Percentiles rank a stretch among this genome's conserved stretches.
These are phyloP conservation scores for Plutella xylostella DNA, from an alignment of 2,888 invertebrate species.

Conservation along the genomic window DNA sequence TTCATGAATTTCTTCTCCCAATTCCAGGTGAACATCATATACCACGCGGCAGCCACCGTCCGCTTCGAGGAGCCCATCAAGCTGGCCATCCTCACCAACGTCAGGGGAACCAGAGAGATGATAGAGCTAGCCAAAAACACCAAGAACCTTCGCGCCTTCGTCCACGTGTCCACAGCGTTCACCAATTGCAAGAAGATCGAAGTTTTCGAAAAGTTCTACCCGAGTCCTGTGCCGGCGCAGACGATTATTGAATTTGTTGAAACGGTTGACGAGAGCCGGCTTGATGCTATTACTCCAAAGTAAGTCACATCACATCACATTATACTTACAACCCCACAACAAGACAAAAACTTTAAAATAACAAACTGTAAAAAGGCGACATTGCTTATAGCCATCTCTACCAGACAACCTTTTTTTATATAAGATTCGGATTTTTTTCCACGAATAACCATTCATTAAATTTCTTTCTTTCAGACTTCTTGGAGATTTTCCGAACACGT, in stretches of 20 bases:
- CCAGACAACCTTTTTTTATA: too few relatives aligned
- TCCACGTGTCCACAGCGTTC: conserved; percentile 84
- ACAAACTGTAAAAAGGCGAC: too few relatives aligned
- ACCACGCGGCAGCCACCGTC: conserved; percentile 35
- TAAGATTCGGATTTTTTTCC: too few relatives aligned
- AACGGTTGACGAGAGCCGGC: conserved; percentile 74
- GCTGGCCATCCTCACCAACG: conserved; percentile 84
- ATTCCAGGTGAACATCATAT: conserved; percentile 13
- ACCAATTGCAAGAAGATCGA: conserved; percentile 80
- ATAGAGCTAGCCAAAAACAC: not conserved
- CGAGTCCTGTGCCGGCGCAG: conserved; percentile 75
- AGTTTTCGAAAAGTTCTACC: conserved; percentile 81
- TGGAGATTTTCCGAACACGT: conserved; percentile 15
- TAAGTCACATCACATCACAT: too few relatives aligned
- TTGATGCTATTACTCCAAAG: conserved; percentile 73
- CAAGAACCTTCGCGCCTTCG: conserved; percentile 27
- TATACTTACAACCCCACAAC: too few relatives aligned
- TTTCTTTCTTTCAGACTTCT: conserved; percentile 14
- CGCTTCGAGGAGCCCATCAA: conserved; percentile 87
- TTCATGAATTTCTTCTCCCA: not conserved
- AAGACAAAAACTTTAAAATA: too few relatives aligned
- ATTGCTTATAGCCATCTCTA: too few relatives aligned
- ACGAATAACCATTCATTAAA: too few relatives aligned
- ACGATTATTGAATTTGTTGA: conserved; percentile 75
- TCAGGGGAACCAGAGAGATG: conserved; percentile 66